phyloP scores from a whole-genome alignment of 2,113 vertebrate genomes.

The human (Homo sapiens) region GRCh38 chr14:90933501-90934000 shows the following conservation, averaged over 20 bases:
- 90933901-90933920: neutral
- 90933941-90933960: neutral
- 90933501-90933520: neutral
- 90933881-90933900: neutral
- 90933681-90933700: neutral
- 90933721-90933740: neutral
- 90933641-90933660: neutral
- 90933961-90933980: neutral
- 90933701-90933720: neutral
- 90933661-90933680: neutral
- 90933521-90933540: neutral
- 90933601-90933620: neutral
- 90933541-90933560: neutral
- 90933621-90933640: neutral
- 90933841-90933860: neutral
- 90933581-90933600: neutral
- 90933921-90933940: neutral
- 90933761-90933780: neutral
- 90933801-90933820: neutral
- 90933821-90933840: neutral
- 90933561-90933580: neutral
- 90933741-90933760: fast-evolving
- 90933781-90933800: neutral
- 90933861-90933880: too few relatives aligned
- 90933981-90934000: neutral